phyloP scores from a whole-genome alignment of 2,797 vertebrate species.

The Malurus leucopterus region DNA sequence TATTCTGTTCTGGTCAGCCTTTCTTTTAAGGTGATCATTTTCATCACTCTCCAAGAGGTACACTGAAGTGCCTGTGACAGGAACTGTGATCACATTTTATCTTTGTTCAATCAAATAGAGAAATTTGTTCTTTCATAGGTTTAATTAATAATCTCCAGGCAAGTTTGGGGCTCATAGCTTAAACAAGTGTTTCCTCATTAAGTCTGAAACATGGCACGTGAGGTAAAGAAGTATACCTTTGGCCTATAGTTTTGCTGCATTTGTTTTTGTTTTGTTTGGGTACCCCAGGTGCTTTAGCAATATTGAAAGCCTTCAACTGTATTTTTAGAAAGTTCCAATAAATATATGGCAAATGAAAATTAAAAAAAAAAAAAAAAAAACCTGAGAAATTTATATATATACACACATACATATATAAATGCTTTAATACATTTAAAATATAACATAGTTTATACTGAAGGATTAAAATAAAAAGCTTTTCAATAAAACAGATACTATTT shows the following conservation, averaged over 20 bases:
- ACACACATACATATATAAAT: background rate
- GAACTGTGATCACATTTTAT: background rate
- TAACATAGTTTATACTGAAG: background rate
- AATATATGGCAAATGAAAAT: background rate
- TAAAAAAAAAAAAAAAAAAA: background rate
- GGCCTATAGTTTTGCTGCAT: accelerated
- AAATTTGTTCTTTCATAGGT: background rate
- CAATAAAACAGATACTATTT: background rate
- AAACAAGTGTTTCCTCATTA: background rate
- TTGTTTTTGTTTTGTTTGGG: background rate
- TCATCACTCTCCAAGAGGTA: background rate
- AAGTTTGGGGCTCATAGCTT: background rate
- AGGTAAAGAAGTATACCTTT: background rate
- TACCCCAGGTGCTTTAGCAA: background rate
- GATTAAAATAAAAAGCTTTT: background rate
- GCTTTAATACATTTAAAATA: background rate
- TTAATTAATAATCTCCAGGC: background rate
- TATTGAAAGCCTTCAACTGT: background rate
- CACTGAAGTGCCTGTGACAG: too few relatives aligned
- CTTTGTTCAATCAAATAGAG: background rate
- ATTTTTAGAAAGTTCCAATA: background rate
- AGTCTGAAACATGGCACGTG: background rate
- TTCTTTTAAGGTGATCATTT: background rate
- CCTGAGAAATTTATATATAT: background rate
- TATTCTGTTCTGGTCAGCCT: background rate